Evolutionary conservation across 2,113 vertebrate genomes (phyloP).

Genomic region (Ondatra zibethicus): DNA sequence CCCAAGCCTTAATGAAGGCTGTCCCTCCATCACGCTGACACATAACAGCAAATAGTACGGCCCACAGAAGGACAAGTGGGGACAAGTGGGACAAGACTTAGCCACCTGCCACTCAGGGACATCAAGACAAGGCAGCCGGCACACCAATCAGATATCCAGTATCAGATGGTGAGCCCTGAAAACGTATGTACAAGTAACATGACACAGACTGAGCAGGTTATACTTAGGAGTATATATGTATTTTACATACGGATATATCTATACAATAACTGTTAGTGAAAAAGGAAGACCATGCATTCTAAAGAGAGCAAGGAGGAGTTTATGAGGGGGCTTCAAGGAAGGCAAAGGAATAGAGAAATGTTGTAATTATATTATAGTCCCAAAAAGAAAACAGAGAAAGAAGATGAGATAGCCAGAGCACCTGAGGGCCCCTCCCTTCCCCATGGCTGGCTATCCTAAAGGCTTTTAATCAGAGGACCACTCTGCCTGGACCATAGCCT

Average conservation of each 20-base stretch:
- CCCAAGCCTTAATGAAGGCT: neutral
- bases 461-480: neutral
- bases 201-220: neutral
- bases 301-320: neutral
- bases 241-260: neutral
- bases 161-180: neutral
- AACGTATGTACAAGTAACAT: too few relatives aligned
- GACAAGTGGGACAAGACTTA: neutral
- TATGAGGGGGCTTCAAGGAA: neutral
- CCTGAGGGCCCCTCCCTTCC: too few relatives aligned
- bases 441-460: neutral
- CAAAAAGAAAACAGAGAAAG: neutral
- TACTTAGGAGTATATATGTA: neutral
- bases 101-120: neutral
- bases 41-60: rapidly evolving
- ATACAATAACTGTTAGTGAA: neutral
- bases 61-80: neutral
- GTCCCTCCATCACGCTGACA: neutral
- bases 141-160: neutral
- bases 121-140: neutral
- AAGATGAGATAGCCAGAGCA: rapidly evolving
- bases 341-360: neutral
- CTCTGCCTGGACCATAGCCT: constrained; percentile 73
- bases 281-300: neutral
- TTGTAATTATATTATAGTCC: neutral